Conservation (phyloP, 2,888 invertebrate genomes). For the Nephrocerus scutellatus region DNA sequence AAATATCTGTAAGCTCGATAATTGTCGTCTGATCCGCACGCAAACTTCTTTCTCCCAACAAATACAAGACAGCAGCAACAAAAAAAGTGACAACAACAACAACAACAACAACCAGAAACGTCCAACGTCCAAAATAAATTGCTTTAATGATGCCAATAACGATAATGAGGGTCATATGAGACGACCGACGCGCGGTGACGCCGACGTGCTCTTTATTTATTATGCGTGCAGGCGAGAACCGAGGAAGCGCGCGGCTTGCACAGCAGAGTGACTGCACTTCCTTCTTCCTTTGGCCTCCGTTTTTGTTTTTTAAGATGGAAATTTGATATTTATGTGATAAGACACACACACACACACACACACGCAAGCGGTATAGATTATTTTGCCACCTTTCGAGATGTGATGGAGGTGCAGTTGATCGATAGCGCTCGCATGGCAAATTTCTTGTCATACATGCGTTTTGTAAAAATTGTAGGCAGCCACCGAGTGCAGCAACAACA, state of each 20-base stretch:
- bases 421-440: constrained; percentile 39
- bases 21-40: no score
- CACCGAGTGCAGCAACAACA: constrained; percentile 1
- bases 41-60: no score
- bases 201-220: constrained; percentile 18
- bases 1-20: no score
- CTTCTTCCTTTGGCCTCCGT: no score
- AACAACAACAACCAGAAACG: constrained; percentile 8
- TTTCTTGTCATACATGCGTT: constrained; percentile 43
- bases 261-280: no score
- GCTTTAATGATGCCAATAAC: constrained; percentile 44
- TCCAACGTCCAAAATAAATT: constrained; percentile 29
- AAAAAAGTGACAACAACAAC: constrained; percentile 5
- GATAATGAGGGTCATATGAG: constrained; percentile 44
- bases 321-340: constrained; percentile 46
- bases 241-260: constrained; percentile 11
- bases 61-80: background rate
- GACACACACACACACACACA: constrained; percentile 26
- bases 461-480: constrained; percentile 33
- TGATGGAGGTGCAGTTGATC: constrained; percentile 30
- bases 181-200: constrained; percentile 1
- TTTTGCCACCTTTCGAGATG: constrained; percentile 26
- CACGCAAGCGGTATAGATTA: constrained; percentile 16
- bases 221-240: constrained; percentile 7
- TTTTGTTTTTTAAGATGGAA: constrained; percentile 44